Conservation (phyloP, 2,797 vertebrate genomes). For the Hydrolagus colliei region DNA sequence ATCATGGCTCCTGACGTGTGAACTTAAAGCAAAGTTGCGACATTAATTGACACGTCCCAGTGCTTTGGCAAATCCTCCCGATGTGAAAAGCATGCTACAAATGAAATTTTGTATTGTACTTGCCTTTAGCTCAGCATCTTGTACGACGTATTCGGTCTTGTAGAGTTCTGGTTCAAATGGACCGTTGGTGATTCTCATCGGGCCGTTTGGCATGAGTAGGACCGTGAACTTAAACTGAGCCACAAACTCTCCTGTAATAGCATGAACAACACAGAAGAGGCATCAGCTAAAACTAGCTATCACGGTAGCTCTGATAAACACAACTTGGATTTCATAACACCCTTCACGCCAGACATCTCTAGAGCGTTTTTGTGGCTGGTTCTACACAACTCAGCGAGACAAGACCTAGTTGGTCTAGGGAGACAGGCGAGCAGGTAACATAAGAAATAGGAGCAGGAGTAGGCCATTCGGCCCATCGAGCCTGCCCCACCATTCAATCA, state of each 20-base stretch:
- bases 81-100: too few species aligned
- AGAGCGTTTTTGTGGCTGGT: too few species aligned
- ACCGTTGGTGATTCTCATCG: constrained; percentile 84
- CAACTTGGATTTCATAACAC: too few species aligned
- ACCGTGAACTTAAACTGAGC: constrained; percentile 98
- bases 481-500: too few species aligned
- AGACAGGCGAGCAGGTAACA: too few species aligned
- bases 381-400: too few species aligned
- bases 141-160: constrained; percentile 85
- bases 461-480: too few species aligned
- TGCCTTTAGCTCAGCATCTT: constrained; percentile 87
- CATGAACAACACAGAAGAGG: constrained; percentile 28
- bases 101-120: constrained; percentile 32
- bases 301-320: too few species aligned
- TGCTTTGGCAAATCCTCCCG: too few species aligned
- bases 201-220: constrained; percentile 89
- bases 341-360: too few species aligned
- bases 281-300: not conserved
- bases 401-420: too few species aligned
- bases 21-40: not conserved
- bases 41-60: not conserved
- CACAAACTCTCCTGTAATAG: constrained; percentile 75
- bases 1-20: not conserved
- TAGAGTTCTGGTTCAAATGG: constrained; percentile 80
- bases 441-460: too few species aligned